Conservation (phyloP, 2,113 vertebrate species). For the Theristicus caerulescens region DNA sequence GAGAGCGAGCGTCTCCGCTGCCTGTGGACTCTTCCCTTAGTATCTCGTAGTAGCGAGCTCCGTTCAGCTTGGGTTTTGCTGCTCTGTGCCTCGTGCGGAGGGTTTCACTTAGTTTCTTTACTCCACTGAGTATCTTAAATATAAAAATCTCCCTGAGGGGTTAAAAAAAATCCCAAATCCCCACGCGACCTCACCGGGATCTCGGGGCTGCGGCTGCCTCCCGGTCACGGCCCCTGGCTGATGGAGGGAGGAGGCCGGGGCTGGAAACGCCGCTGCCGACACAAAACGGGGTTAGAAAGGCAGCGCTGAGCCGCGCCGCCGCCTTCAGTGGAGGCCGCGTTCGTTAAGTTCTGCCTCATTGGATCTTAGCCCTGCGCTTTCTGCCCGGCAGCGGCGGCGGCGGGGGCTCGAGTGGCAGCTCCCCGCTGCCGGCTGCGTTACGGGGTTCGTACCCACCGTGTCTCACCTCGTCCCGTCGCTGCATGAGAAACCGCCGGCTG, state of each 20-base stretch:
- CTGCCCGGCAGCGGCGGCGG: neutral
- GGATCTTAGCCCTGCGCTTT: neutral
- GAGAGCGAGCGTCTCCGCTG: neutral
- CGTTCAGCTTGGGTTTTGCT: neutral
- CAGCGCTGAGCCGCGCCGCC: fast-evolving
- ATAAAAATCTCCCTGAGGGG: neutral
- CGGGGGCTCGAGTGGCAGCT: neutral
- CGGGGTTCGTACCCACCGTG: neutral
- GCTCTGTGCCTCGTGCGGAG: neutral
- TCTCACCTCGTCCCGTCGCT: neutral
- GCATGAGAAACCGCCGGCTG: neutral
- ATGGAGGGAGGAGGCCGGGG: neutral
- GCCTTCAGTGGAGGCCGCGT: neutral
- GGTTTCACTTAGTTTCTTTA: neutral
- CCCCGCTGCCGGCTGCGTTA: neutral
- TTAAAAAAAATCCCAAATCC: no score
- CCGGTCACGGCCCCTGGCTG: neutral
- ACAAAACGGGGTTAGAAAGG: fast-evolving
- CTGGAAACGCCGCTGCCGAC: neutral
- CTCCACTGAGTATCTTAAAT: neutral
- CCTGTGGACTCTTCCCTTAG: no score
- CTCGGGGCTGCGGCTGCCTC: neutral
- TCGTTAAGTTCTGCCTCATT: neutral
- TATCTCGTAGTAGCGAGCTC: no score
- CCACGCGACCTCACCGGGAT: fast-evolving